These are phyloP conservation scores for Apocrypta bakeri DNA, from an alignment of 1,140 invertebrate species.

Conservation along the genomic window DNA sequence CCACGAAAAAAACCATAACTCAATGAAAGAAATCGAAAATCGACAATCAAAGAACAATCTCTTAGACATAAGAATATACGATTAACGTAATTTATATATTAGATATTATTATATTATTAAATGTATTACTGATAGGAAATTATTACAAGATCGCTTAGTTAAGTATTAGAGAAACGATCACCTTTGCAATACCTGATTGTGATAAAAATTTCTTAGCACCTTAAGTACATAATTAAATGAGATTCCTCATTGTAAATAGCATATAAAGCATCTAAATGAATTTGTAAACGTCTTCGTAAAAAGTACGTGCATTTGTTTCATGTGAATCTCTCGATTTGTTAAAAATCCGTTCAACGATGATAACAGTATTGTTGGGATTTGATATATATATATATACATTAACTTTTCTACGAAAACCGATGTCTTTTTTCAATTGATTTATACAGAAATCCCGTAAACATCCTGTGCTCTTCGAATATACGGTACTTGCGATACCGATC, in stretches of 20 bases:
- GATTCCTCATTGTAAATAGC: constrained; percentile 51
- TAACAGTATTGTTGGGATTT: constrained; percentile 50
- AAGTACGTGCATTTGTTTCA: constrained; percentile 40
- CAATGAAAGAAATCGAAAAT: constrained; percentile 13
- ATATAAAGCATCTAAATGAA: constrained; percentile 35
- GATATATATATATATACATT: constrained; percentile 38
- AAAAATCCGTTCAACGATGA: constrained; percentile 31
- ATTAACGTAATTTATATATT: constrained; percentile 44
- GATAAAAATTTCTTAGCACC: constrained; percentile 43
- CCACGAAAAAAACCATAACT: constrained; percentile 52
- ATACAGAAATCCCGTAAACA: not conserved
- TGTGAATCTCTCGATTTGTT: constrained; percentile 43
- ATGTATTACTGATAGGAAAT: not conserved
- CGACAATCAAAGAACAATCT: constrained; percentile 49
- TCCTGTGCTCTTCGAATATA: too few species aligned
- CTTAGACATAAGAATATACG: constrained; percentile 24
- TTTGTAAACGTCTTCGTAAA: constrained; percentile 40
- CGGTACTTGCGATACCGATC: not conserved
- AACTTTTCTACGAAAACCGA: constrained; percentile 42
- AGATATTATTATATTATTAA: constrained; percentile 13
- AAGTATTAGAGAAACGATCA: constrained; percentile 43
- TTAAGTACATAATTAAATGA: constrained; percentile 42
- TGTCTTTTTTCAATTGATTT: constrained; percentile 12
- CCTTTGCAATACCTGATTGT: constrained; percentile 43
- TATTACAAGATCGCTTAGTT: constrained; percentile 24